Evolutionary conservation across 2,797 vertebrate species (phyloP), one percentile per base, ranked within the genome.

Genomic region (Garrulus glandarius): DNA sequence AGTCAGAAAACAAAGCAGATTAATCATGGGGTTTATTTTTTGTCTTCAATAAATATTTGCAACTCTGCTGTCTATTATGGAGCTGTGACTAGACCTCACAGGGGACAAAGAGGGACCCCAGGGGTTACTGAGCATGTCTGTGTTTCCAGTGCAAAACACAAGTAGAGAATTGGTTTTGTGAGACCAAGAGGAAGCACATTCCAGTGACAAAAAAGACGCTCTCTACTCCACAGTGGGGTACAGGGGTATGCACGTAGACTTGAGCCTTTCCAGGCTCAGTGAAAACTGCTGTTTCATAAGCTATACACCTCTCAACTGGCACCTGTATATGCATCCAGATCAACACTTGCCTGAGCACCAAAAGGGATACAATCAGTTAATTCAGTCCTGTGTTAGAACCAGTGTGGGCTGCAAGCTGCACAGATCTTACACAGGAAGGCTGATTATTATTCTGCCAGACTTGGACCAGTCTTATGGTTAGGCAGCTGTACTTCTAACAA

Each of bases 221-320:
- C 20, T 67, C 50, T 20, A 65, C 18, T 20, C 44, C 67, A 37
- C 56, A 39, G 9, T 26, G 39, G 52, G 69, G 71, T 21, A 61
- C 0, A 1, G 11, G 8, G 13, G 10, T 14, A 43, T 0, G 0
- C 24, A 30, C 6, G 11, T 4, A 43, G 61, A 75, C 8, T 13
- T 29, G 29, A 81, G 44, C 2, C 2, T 53, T 79, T 74, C 63
- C 44, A 83, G 49, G 44, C 32, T 15, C 14, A 0, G 24, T 21
- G 32, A 55, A 87, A 91, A 69, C 11, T 17, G 15, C 0, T 30
- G 29, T 56, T 88, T 37, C 78, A 26, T 78, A 44, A 71, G 17
- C 29, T 68, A 6, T 19, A 6, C 32, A 36, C 2, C 68, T 57
- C 63, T 53, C 50, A 79, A 1, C 23, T 29, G 77, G 46, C 24